Evolutionary conservation across 64 coral and sea anemone species (phyloP).

Genomic region (Montipora foliosa): DNA sequence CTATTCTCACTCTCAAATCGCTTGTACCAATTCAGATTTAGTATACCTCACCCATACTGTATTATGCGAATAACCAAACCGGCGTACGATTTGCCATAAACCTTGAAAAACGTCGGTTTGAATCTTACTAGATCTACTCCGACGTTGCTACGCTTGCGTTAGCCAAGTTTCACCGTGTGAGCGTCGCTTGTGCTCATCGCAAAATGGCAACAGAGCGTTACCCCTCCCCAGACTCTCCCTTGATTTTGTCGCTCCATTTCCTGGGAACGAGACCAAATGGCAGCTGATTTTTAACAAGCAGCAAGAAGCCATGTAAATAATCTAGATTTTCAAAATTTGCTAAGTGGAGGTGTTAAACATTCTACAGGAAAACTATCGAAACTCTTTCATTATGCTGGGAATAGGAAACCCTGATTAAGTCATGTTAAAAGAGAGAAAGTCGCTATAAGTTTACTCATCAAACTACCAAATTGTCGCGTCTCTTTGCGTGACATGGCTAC

Average conservation of each 20-base stretch:
- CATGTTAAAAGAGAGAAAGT: not conserved
- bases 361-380: not conserved
- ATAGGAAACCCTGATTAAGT: not conserved
- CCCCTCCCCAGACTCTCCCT: not conserved
- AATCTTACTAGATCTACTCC: too few species aligned
- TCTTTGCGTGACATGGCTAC: not conserved
- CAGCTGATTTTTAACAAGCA: not conserved
- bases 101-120: too few species aligned
- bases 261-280: conserved; percentile 13
- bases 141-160: not conserved
- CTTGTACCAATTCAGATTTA: too few species aligned
- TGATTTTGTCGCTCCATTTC: not conserved
- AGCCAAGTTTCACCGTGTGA: too few species aligned
- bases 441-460: not conserved
- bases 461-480: not conserved
- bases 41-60: too few species aligned
- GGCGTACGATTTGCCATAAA: too few species aligned
- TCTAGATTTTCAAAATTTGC: too few species aligned
- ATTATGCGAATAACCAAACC: too few species aligned
- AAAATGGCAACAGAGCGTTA: not conserved
- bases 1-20: too few species aligned
- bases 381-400: not conserved
- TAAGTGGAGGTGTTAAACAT: not conserved
- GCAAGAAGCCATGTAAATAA: not conserved
- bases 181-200: too few species aligned